A percentile compares a stretch with the other conserved stretches of the same genome.
Evolutionary conservation across 2,113 vertebrate species (phyloP).

Genomic region (Pseudorhombus dupliciocellatus): DNA sequence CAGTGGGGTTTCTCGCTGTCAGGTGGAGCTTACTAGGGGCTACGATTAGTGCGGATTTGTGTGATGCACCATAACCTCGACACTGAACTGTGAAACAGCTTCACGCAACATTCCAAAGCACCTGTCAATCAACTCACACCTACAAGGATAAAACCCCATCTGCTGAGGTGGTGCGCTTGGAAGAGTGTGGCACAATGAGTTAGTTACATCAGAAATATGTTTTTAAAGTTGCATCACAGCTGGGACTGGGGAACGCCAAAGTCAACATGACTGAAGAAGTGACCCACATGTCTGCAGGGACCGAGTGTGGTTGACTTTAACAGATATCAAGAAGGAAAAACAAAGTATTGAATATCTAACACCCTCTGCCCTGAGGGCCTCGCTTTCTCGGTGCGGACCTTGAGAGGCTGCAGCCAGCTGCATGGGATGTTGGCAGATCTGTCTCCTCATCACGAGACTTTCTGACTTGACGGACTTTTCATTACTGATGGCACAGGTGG

Average conservation of each 20-base stretch:
- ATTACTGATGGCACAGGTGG: conserved; percentile 65
- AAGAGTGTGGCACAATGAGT: conserved; percentile 49
- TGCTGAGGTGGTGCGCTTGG: conserved; percentile 49
- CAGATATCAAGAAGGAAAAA: conserved; percentile 3
- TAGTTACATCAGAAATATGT: conserved; percentile 49
- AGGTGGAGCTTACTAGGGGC: conserved; percentile 77
- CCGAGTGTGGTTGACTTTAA: conserved; percentile 31
- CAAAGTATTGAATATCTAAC: conserved; percentile 37
- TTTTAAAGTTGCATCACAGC: conserved; percentile 35
- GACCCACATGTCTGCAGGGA: conserved; percentile 42
- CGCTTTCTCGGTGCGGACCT: conserved; percentile 55
- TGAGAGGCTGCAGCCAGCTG: conserved; percentile 71
- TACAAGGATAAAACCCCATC: conserved; percentile 71
- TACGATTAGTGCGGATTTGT: conserved; percentile 78
- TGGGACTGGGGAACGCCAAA: conserved; percentile 27
- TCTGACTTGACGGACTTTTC: conserved; percentile 63
- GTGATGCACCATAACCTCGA: conserved; percentile 78
- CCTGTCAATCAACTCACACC: conserved; percentile 75
- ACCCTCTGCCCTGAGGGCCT: conserved; percentile 37
- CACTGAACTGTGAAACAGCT: conserved; percentile 75
- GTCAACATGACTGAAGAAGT: conserved; percentile 51
- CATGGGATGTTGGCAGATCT: conserved; percentile 68
- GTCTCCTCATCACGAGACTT: conserved; percentile 43
- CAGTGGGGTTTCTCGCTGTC: conserved; percentile 69
- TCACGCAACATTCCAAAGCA: conserved; percentile 77